Evolutionary conservation across 2,888 invertebrate genomes (phyloP).

Genomic region (Eudemis profundana): DNA sequence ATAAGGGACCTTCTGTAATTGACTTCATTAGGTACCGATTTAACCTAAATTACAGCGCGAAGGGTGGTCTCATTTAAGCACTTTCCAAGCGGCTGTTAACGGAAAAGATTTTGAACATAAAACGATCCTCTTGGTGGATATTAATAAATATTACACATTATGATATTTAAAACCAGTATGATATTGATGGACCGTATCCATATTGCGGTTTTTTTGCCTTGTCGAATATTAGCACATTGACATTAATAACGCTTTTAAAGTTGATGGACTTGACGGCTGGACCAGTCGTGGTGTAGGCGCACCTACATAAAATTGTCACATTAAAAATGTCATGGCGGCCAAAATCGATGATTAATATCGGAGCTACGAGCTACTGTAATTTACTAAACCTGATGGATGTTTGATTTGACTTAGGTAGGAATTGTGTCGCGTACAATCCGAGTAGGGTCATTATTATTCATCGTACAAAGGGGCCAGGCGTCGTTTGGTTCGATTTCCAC

Average conservation of each 20-base stretch:
- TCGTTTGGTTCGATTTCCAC: conserved; percentile 66
- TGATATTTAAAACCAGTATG: conserved; percentile 1
- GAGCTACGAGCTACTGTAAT: conserved; percentile 53
- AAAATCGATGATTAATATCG: conserved; percentile 54
- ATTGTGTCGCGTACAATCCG: conserved; percentile 58
- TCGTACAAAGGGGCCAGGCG: conserved; percentile 71
- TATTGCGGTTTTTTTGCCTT: neutral
- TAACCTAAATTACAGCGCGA: conserved; percentile 24
- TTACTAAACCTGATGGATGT: conserved; percentile 53
- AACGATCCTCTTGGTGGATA: neutral
- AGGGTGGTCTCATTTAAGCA: conserved; percentile 25
- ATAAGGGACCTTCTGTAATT: conserved; percentile 35
- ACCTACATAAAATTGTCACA: neutral
- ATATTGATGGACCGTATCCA: neutral
- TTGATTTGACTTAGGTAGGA: conserved; percentile 42
- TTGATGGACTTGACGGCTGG: neutral
- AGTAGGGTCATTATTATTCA: conserved; percentile 80
- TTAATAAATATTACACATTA: neutral
- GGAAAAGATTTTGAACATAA: conserved; percentile 3
- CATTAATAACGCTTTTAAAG: conserved; percentile 3
- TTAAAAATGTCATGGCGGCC: conserved; percentile 42
- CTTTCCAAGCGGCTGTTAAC: neutral
- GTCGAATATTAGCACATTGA: neutral
- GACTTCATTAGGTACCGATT: conserved; percentile 36
- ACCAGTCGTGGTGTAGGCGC: conserved; percentile 8